phyloP scores from a whole-genome alignment of 2,888 invertebrate genomes.

The Drosophila pegasa region DNA sequence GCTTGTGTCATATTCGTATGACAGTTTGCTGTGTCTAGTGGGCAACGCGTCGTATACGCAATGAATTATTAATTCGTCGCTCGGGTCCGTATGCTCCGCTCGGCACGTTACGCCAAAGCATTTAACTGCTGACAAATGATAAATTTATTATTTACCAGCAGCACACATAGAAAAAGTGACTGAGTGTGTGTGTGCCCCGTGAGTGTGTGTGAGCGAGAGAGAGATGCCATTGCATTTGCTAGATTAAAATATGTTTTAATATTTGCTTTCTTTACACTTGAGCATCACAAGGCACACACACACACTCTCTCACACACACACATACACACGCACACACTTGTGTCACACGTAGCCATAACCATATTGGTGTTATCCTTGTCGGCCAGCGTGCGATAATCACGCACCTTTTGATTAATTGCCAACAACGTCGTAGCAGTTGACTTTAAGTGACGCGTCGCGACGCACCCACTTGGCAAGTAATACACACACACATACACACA shows the following conservation, averaged over 20 bases:
- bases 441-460: constrained; percentile 46
- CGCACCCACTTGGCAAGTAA: constrained; percentile 1
- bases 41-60: constrained; percentile 78
- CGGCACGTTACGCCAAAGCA: constrained; percentile 71
- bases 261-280: constrained; percentile 73
- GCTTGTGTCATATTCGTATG: constrained; percentile 53
- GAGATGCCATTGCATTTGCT: constrained; percentile 62
- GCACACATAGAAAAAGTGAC: constrained; percentile 37
- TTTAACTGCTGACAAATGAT: constrained; percentile 83
- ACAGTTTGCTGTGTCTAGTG: constrained; percentile 66
- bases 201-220: constrained; percentile 5
- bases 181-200: constrained; percentile 10
- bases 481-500: constrained; percentile 2
- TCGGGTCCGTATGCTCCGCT: constrained; percentile 30
- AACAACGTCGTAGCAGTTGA: constrained; percentile 56
- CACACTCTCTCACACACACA: constrained; percentile 1
- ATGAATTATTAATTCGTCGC: constrained; percentile 82
- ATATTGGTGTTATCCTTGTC: constrained; percentile 43
- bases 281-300: constrained; percentile 29
- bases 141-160: constrained; percentile 82
- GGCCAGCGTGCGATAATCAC: constrained; percentile 72
- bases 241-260: constrained; percentile 80
- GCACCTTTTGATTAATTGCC: constrained; percentile 83
- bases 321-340: neutral
- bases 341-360: constrained; percentile 38